Conservation (phyloP, 2,113 vertebrate species). For the Lota lota region DNA sequence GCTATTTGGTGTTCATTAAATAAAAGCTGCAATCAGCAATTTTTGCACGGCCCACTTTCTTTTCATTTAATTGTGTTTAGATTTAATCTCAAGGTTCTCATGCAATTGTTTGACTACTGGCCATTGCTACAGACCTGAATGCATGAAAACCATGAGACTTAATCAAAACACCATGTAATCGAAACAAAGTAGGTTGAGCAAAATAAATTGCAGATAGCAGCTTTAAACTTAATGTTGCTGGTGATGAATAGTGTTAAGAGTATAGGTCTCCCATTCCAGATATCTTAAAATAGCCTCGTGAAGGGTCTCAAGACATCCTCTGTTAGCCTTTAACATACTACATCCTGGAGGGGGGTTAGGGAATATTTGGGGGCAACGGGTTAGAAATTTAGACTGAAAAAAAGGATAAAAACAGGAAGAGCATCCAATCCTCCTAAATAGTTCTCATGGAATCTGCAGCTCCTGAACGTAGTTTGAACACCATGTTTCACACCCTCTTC, state of each 20-base stretch:
- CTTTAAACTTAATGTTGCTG: background rate
- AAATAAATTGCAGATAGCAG: background rate
- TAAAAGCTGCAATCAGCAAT: too few relatives aligned
- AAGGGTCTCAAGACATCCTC: slow-evolving; percentile 37
- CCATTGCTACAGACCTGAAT: too few relatives aligned
- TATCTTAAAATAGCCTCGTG: slow-evolving; percentile 6
- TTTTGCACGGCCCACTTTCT: too few relatives aligned
- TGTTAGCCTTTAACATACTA: slow-evolving; percentile 46
- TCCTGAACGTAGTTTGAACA: slow-evolving; percentile 1
- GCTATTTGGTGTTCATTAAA: too few relatives aligned
- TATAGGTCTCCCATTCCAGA: background rate
- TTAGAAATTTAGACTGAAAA: slow-evolving; percentile 48
- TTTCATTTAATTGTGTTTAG: too few relatives aligned
- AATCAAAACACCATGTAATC: too few relatives aligned
- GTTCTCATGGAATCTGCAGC: slow-evolving; percentile 46
- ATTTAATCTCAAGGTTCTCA: too few relatives aligned
- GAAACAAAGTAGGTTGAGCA: too few relatives aligned
- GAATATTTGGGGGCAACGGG: slow-evolving; percentile 42
- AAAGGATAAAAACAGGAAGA: slow-evolving; percentile 48
- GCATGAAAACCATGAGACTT: too few relatives aligned
- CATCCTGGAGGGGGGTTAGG: slow-evolving; percentile 57
- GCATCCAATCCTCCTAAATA: slow-evolving; percentile 20
- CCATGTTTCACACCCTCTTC: slow-evolving; percentile 17
- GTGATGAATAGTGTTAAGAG: background rate
- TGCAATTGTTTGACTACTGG: too few relatives aligned